Base-by-base conservation (phyloP, 2,797 vertebrate genomes). In the Peromyscus nudipes region DNA sequence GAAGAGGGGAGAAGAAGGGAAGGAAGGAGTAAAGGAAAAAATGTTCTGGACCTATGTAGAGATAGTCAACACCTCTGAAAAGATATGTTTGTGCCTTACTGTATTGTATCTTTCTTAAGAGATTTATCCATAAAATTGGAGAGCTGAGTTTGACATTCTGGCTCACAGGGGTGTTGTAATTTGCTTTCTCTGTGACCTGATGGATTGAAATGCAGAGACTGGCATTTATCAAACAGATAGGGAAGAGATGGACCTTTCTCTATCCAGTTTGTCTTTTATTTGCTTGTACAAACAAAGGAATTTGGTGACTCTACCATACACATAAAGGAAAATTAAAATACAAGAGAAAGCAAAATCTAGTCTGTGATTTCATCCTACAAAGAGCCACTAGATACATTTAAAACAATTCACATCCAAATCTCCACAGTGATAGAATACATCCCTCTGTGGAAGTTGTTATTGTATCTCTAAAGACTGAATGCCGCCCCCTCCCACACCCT, bases 271-370 rank as follows among this genome's bases (percentile, higher is more conserved):
- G 80, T 1, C 17, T 94, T 76, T 80, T 21, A 67, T 92, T 81
- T 86, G 67, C 25, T 85, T 57, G 10, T 67, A 90, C 75, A 64
- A 79, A 71, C 1, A 65, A 60, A 34, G 9, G 37, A n/a, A 49
- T 80, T 3, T 8, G 21, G 16, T 65, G 12, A 89, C 12, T 1
- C 37, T 67, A 31, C 69, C 3, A 25, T 31, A 34, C 4, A 88
- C 21, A 62, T 29, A 71, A 46, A 27, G n/a, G 34, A 93, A 55
- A 94, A 90, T 34, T 0, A 91, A 84, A n/a, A 23, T 49, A 31
- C 55, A 21, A 55, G 12, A 93, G 62, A 79, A 57, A 89, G 69
- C 17, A 97, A 90, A 95, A 92, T 84, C 21, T 29, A 89, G 77
- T 91, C 4, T 34, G 6, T 83, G n/a, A 73, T 27, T 93, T 65